Evolutionary conservation across 2,888 invertebrate genomes (phyloP), one percentile per base, ranked within the genome.

Genomic region (Dorcus parallelipipedus): DNA sequence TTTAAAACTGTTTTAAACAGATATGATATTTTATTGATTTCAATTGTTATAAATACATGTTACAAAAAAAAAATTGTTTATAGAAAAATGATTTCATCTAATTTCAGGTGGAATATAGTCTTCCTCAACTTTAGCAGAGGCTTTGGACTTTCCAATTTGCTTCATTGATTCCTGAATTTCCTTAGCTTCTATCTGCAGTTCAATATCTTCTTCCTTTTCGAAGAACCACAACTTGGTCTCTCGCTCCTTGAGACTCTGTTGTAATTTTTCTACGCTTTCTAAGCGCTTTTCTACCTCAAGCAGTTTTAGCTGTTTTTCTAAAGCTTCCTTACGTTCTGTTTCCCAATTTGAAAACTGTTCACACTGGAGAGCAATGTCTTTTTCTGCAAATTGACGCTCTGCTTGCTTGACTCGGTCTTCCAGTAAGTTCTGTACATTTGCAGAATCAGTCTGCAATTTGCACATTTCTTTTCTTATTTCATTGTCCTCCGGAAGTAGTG

Each of bases 191-290:
- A 91, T 89, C 73, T 84, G 75, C 48, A 92, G 78, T 69, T 91
- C 89, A 66, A 91, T 84, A 67, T 86, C 76, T 42, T 91, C 90
- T 73, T 90, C 86, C 71, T 90, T 88, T 60, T 93, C 90, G 78
- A 93, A 93, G 84, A 89, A 93, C 88, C 88, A 88, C 52, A 89
- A 72, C 64, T 83, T 82, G 59, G 82, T 81, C 71, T 92, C 91
- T 70, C 83, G 84, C 23, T 82, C 78, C 56, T 79, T 67, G 61
- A 91, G 74, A 45, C 82, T 77, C 52, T 82, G 77, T 70, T 86
- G 85, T 59, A 85, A 81, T 48, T 81, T 74, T 66, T 86, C 82
- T 67, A 90, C 81, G 58, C 86, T 82, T 9, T 78, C 68, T 5
- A 85, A 67, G 54, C 84, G 77, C 61, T 79, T 64, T 38, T 74